Evolutionary conservation across 1,140 invertebrate genomes (phyloP).

Genomic region (Bombus cullumanus): DNA sequence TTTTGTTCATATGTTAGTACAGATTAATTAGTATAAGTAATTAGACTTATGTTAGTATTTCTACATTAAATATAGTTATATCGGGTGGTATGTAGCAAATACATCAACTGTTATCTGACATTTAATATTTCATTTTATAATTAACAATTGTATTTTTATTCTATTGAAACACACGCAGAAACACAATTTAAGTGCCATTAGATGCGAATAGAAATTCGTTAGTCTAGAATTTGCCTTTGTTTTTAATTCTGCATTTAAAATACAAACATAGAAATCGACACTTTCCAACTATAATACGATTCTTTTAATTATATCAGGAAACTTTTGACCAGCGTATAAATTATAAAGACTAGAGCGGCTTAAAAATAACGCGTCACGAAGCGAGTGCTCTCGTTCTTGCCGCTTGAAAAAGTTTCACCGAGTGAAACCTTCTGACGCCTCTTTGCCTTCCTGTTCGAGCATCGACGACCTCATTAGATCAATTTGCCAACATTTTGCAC

Average conservation of each 20-base stretch:
- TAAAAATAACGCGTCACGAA: neutral
- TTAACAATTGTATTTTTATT: too few species aligned
- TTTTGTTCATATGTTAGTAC: too few species aligned
- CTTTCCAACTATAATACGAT: neutral
- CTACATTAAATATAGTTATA: too few species aligned
- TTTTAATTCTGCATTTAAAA: neutral
- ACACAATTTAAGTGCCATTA: too few species aligned
- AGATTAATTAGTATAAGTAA: too few species aligned
- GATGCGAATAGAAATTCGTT: neutral
- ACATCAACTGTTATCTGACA: too few species aligned
- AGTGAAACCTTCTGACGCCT: constrained; percentile 57
- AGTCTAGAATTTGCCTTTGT: neutral
- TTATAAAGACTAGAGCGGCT: neutral
- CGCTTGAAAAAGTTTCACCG: constrained; percentile 60
- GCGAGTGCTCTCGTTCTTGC: neutral
- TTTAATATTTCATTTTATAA: too few species aligned
- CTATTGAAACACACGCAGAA: too few species aligned
- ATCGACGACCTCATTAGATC: constrained; percentile 64
- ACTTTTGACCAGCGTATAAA: neutral
- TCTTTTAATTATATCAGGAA: neutral
- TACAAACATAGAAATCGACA: neutral
- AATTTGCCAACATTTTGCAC: constrained; percentile 65
- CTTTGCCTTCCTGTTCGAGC: constrained; percentile 50
- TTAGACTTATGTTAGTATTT: too few species aligned
- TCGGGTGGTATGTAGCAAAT: too few species aligned